These are phyloP conservation scores for Beris chalybata DNA, from an alignment of 2,888 invertebrate genomes.

Conservation along the genomic window DNA sequence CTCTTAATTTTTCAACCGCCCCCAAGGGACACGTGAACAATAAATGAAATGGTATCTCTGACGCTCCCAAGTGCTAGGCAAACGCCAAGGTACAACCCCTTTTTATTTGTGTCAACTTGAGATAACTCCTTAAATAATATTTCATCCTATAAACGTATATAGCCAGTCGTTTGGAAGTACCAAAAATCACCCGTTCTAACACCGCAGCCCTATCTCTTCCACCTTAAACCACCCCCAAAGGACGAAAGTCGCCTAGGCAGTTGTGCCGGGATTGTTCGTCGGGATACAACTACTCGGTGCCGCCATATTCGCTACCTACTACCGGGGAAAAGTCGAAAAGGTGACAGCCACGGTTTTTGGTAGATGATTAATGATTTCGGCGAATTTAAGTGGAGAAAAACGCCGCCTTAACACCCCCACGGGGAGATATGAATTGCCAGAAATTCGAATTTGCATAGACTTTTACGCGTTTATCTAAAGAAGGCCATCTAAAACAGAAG, in stretches of 20 bases:
- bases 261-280: slow-evolving; percentile 12
- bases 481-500: slow-evolving; percentile 25
- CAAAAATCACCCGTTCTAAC: slow-evolving; percentile 21
- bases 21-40: slow-evolving; percentile 42
- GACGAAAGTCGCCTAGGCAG: neutral
- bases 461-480: slow-evolving; percentile 23
- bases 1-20: slow-evolving; percentile 41
- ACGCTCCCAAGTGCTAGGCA: slow-evolving; percentile 34
- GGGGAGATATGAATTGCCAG: slow-evolving; percentile 21
- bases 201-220: neutral
- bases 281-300: slow-evolving; percentile 23
- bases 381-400: neutral
- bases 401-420: neutral
- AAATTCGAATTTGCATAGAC: slow-evolving; percentile 35
- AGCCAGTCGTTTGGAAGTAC: slow-evolving; percentile 26
- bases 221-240: neutral
- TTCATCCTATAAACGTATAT: slow-evolving; percentile 38
- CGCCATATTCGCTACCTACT: slow-evolving; percentile 2
- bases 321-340: slow-evolving; percentile 34
- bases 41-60: slow-evolving; percentile 40
- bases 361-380: slow-evolving; percentile 38
- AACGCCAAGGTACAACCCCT: slow-evolving; percentile 37
- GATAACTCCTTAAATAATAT: slow-evolving; percentile 40
- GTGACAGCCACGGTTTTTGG: slow-evolving; percentile 39
- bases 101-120: slow-evolving; percentile 38